A percentile compares a stretch with the other conserved stretches of the same genome.
These are phyloP conservation scores for Nematolebias whitei DNA, from an alignment of 2,113 vertebrate species.

Conservation along the genomic window DNA sequence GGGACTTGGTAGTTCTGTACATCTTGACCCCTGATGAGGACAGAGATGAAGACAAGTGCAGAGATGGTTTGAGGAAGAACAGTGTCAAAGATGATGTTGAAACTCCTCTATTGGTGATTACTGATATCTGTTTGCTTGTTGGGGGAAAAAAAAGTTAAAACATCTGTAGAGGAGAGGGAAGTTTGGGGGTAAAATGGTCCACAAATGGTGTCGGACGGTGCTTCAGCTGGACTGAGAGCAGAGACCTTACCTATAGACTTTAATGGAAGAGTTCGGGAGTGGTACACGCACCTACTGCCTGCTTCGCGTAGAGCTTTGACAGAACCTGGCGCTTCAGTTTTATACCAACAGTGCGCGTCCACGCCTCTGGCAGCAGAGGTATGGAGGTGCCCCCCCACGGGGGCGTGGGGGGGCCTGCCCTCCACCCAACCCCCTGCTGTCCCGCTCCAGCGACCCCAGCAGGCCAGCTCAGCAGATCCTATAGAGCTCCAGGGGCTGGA, in stretches of 20 bases:
- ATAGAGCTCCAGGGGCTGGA: constrained; percentile 41
- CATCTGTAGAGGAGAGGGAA: background rate
- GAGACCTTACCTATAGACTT: constrained; percentile 77
- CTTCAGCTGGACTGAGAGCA: constrained; percentile 55
- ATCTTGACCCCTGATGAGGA: constrained; percentile 72
- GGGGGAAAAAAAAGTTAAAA: no score
- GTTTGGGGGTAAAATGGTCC: no score
- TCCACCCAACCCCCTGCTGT: constrained; percentile 33
- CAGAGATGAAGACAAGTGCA: background rate
- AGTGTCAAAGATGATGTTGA: no score
- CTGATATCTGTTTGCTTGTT: background rate
- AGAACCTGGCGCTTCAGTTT: constrained; percentile 82
- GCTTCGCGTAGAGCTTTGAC: constrained; percentile 76
- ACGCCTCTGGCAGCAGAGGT: background rate
- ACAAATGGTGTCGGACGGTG: no score
- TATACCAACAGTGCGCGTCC: constrained; percentile 69
- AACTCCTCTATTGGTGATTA: no score
- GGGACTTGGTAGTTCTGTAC: constrained; percentile 78
- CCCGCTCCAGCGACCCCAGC: constrained; percentile 16
- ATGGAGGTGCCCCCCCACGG: constrained; percentile 9
- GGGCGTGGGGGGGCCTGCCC: no score
- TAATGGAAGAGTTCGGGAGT: constrained; percentile 64
- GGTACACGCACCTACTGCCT: constrained; percentile 65
- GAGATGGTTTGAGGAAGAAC: no score
- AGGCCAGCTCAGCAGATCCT: constrained; percentile 79